Evolutionary conservation across 2,888 invertebrate genomes (phyloP).

Genomic region (Priocnemis perturbator): DNA sequence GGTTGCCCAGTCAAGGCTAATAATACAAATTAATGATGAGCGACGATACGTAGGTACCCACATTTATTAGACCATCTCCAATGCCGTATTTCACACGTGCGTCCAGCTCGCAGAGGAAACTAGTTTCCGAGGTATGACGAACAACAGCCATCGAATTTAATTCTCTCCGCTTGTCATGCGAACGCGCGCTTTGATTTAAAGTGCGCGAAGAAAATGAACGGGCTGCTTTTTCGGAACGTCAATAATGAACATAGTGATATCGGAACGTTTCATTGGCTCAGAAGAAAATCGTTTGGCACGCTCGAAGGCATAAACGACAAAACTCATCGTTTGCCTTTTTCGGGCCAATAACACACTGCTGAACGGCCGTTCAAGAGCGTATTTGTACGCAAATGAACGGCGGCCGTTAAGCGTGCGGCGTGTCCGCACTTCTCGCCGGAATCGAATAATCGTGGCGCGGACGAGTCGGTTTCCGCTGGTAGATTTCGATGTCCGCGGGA

Average conservation of each 20-base stretch:
- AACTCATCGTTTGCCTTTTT: not conserved
- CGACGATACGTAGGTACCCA: too few relatives aligned
- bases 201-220: not conserved
- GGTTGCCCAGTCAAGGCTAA: too few relatives aligned
- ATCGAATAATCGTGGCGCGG: not conserved
- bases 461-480: not conserved
- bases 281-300: not conserved
- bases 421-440: not conserved
- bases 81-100: conserved; percentile 20
- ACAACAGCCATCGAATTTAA: too few relatives aligned
- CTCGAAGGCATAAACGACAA: not conserved
- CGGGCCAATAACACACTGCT: not conserved
- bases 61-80: conserved; percentile 22
- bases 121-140: too few relatives aligned
- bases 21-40: too few relatives aligned
- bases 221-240: not conserved
- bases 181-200: not conserved
- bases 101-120: too few relatives aligned
- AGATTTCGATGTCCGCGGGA: not conserved
- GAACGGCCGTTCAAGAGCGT: not conserved
- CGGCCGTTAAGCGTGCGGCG: not conserved
- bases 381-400: conserved; percentile 8
- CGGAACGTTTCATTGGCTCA: not conserved
- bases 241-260: not conserved
- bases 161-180: too few relatives aligned